Conservation (phyloP, 2,113 vertebrate species). For the Scatophagus argus region DNA sequence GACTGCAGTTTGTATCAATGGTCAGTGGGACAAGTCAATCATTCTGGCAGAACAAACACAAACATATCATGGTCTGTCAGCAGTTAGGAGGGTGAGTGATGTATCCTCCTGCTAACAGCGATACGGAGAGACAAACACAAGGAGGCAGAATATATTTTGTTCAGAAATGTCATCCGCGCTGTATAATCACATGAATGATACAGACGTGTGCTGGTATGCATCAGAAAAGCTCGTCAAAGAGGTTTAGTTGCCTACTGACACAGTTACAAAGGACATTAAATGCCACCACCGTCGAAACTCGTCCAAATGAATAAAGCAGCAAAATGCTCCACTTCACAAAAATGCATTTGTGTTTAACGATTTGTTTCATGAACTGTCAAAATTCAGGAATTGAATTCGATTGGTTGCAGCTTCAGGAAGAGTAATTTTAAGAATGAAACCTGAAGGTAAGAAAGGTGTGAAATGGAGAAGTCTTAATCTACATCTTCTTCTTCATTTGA, state of each 20-base stretch:
- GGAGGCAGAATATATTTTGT: conserved; percentile 3
- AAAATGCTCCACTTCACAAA: not conserved
- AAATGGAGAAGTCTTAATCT: not conserved
- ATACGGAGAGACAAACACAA: conserved; percentile 20
- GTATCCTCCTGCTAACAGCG: conserved; percentile 5
- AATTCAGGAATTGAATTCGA: not conserved
- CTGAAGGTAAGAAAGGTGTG: not conserved
- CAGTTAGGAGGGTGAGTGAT: conserved; percentile 31
- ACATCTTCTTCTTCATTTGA: not conserved
- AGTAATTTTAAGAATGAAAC: not conserved
- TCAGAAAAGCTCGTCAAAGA: conserved; percentile 21
- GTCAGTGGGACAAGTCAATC: conserved; percentile 54
- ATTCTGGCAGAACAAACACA: conserved; percentile 35
- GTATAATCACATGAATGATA: not conserved
- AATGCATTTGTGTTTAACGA: not conserved
- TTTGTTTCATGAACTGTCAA: not conserved
- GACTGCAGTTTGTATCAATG: conserved; percentile 51
- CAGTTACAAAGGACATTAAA: conserved; percentile 1
- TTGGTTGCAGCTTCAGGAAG: not conserved
- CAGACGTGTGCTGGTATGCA: not conserved
- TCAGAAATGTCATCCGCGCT: conserved; percentile 32
- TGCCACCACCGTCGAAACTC: conserved; percentile 1
- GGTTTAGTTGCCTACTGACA: not conserved
- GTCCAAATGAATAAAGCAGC: not conserved
- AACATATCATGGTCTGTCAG: conserved; percentile 47